phyloP scores from a whole-genome alignment of 2,797 vertebrate species.

The Acropternis orthonyx region DNA sequence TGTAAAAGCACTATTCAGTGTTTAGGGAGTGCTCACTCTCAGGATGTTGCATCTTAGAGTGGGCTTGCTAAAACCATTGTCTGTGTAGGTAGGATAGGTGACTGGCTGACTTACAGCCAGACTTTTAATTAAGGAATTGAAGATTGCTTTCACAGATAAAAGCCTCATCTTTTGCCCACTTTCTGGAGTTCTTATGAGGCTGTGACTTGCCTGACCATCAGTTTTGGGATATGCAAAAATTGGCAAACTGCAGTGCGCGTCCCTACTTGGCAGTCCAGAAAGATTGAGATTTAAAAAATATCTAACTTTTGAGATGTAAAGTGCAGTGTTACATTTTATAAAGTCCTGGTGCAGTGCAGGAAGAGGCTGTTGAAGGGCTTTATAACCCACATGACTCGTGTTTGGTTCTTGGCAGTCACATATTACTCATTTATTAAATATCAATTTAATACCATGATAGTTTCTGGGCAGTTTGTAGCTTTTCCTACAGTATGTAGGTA shows the following conservation, averaged over 20 bases:
- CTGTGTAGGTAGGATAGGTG: neutral
- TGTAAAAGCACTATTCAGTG: neutral
- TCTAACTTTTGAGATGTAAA: neutral
- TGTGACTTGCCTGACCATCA: neutral
- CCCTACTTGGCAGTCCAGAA: neutral
- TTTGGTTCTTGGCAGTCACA: neutral
- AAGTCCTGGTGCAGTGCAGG: neutral
- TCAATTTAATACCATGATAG: neutral
- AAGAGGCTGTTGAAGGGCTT: neutral
- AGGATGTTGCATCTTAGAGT: neutral
- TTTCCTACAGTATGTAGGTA: neutral
- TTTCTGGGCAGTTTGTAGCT: neutral
- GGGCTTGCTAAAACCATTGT: neutral
- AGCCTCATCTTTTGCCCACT: neutral
- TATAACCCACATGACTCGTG: neutral
- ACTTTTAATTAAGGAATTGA: neutral
- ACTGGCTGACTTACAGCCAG: neutral
- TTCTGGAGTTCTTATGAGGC: neutral
- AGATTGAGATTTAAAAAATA: neutral
- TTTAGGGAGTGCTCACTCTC: neutral
- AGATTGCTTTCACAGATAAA: neutral
- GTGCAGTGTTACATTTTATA: neutral
- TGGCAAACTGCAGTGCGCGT: neutral
- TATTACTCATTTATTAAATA: neutral
- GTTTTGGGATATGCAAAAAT: neutral